Conservation (phyloP, 2,888 invertebrate species). For the Cetonia aurata region DNA sequence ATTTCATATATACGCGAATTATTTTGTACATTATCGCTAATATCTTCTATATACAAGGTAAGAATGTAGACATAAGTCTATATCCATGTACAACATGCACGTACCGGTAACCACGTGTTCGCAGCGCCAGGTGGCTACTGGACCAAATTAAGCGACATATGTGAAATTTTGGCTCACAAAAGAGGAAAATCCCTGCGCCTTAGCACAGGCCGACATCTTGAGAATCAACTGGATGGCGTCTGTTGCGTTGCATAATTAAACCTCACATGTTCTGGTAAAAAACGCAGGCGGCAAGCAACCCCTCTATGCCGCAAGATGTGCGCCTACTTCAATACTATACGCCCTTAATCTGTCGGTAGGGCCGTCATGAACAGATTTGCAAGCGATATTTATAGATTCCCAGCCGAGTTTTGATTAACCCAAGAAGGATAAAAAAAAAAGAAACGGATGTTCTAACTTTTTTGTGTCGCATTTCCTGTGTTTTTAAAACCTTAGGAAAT, state of each 20-base stretch:
- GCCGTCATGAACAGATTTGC: slow-evolving; percentile 24
- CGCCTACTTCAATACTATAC: neutral
- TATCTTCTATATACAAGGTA: too few species aligned
- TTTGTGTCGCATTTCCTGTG: slow-evolving; percentile 6
- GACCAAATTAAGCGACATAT: slow-evolving; percentile 63
- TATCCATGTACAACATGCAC: too few species aligned
- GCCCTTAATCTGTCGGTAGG: slow-evolving; percentile 20
- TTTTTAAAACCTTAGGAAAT: slow-evolving; percentile 13
- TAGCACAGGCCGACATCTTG: slow-evolving; percentile 32
- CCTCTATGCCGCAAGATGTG: slow-evolving; percentile 4
- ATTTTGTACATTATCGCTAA: too few species aligned
- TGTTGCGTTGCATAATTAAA: slow-evolving; percentile 36
- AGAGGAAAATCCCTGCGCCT: slow-evolving; percentile 55
- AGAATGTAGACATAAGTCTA: too few species aligned
- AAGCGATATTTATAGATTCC: slow-evolving; percentile 20
- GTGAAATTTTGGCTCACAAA: slow-evolving; percentile 60
- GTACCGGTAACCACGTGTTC: slow-evolving; percentile 64
- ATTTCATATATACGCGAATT: too few species aligned
- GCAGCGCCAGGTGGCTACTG: slow-evolving; percentile 65
- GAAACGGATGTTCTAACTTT: slow-evolving; percentile 18
- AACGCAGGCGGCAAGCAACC: slow-evolving; percentile 1
- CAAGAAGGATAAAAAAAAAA: too few species aligned
- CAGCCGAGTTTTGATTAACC: slow-evolving; percentile 25
- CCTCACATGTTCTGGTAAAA: slow-evolving; percentile 39
- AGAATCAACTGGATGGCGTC: slow-evolving; percentile 33